phyloP scores from a whole-genome alignment of 2,797 vertebrate species.

The Enteromius trimaculatus region DNA sequence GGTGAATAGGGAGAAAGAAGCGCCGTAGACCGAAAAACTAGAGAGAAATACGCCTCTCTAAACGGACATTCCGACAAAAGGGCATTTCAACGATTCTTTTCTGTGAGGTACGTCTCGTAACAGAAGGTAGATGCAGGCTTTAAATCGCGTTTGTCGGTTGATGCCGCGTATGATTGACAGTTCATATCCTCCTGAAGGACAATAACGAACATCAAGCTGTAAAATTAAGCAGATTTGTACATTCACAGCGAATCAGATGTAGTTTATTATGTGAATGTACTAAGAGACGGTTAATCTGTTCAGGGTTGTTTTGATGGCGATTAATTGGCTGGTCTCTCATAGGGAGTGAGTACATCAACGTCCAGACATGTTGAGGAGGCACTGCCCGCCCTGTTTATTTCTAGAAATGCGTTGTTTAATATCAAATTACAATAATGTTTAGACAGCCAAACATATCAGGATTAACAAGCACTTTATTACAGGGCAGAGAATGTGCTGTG shows the following conservation, averaged over 20 bases:
- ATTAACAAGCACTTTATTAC: neutral
- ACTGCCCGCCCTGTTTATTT: slow-evolving; percentile 26
- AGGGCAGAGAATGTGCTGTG: neutral
- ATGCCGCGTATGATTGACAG: slow-evolving; percentile 62
- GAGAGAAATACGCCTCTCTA: neutral
- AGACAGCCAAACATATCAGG: neutral
- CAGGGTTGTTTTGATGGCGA: neutral
- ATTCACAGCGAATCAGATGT: neutral
- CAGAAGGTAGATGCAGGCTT: neutral
- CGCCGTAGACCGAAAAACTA: neutral
- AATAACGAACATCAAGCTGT: neutral
- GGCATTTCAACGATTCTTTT: slow-evolving; percentile 14
- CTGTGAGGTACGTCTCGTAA: slow-evolving; percentile 45
- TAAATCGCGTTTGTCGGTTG: slow-evolving; percentile 56
- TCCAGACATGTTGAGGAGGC: slow-evolving; percentile 11
- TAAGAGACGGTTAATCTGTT: neutral
- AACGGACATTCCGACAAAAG: neutral
- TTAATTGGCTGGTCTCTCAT: neutral
- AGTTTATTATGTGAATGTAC: neutral
- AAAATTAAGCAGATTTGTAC: neutral
- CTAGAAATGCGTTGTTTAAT: slow-evolving; percentile 9
- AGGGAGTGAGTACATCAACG: neutral
- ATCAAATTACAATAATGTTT: slow-evolving; percentile 17
- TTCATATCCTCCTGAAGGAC: slow-evolving; percentile 7
- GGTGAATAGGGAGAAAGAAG: slow-evolving; percentile 49